Base-by-base conservation (phyloP, 2,888 invertebrate species). In the Diloba caeruleocephala region DNA sequence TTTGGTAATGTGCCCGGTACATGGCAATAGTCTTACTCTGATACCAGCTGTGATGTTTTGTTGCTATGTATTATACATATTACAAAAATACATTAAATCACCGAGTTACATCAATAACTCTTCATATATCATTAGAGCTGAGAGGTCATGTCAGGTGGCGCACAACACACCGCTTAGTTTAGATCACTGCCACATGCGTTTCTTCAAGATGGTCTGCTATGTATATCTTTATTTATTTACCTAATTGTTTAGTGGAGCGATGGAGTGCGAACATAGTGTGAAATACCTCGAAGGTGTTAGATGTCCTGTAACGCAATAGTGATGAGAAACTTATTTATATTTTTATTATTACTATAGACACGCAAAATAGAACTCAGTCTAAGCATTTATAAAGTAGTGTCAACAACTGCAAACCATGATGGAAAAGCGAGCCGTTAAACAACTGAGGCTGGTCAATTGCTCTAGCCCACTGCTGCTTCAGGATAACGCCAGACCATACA, bases 161-260 rank as follows among this genome's bases (percentile, higher is more conserved):
- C 28, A n/a, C 28, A 33, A 33, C 33, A 14, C 55, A 25, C 17
- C 19, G 5, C 10, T 1, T n/a, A n/a, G n/a, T n/a, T 1, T 3
- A 15, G 37, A 54, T 37, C 23, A 10, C 9, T 33, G 33, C 28
- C 41, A 28, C 7, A 17, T 37, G 36, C 34, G 65, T 12, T 38
- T 9, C 17, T 13, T 34, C 10, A 19, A 56, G 26, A 17, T 19
- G 10, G 29, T 34, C 15, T 1, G 9, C 21, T 10, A n/a, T 33
- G 28, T 26, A 26, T 38, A 26, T 32, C 26, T 42, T 26, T 42
- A 34, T 57, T 42, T 59, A 59, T 42, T 15, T 25, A 15, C 9
- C 6, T 38, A 34, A 10, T 9, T 25, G 19, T 14, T 26, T 15
- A 36, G 26, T 21, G 64, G 15, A 32, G 31, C 28, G 41, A 8